These are phyloP conservation scores for Drosophila falleni DNA, from an alignment of 2,888 invertebrate genomes.

Conservation along the genomic window DNA sequence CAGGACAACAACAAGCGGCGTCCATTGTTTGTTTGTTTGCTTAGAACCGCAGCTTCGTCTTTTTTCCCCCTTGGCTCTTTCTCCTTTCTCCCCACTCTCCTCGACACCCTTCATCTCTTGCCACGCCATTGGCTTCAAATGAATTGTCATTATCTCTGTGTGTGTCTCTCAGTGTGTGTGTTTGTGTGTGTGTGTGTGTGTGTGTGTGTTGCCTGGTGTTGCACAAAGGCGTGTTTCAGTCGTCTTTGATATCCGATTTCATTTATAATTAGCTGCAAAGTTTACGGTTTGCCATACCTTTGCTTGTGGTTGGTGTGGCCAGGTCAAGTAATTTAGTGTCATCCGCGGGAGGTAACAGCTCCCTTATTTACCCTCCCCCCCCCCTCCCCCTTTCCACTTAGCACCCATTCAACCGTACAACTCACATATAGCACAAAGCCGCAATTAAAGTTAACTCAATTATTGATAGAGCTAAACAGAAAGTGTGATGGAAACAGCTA, in stretches of 20 bases:
- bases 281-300: constrained; percentile 75
- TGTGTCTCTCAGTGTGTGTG: constrained; percentile 14
- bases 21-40: constrained; percentile 78
- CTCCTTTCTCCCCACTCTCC: not conserved
- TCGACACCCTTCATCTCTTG: not conserved
- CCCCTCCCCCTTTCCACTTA: not conserved
- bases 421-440: constrained; percentile 25
- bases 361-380: not conserved
- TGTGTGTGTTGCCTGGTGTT: constrained; percentile 27
- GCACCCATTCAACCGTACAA: not conserved
- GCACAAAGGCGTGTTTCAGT: constrained; percentile 73
- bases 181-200: constrained; percentile 23
- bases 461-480: constrained; percentile 21
- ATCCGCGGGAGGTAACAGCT: constrained; percentile 9
- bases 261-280: constrained; percentile 79
- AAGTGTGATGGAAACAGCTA: not conserved
- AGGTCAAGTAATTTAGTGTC: constrained; percentile 73
- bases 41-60: constrained; percentile 53
- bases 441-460: constrained; percentile 25
- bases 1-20: constrained; percentile 48
- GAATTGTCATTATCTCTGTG: constrained; percentile 67
- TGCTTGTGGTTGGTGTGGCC: constrained; percentile 72
- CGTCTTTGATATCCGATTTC: constrained; percentile 79
- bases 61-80: not conserved
- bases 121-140: constrained; percentile 55